Conservation (phyloP, 2,113 vertebrate genomes). For the Cricetomys ansorgei region DNA sequence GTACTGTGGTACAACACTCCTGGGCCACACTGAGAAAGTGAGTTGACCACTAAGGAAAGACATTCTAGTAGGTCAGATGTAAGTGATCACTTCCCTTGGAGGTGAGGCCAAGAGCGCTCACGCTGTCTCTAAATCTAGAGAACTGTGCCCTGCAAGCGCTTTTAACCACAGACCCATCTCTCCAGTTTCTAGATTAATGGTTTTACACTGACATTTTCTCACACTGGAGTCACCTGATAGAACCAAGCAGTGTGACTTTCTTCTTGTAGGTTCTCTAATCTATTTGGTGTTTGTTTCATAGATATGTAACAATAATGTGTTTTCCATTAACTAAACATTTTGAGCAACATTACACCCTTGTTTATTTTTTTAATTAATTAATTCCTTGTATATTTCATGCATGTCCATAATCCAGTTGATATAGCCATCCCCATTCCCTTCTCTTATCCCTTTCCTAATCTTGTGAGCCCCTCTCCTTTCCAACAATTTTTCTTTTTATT, state of each 20-base stretch:
- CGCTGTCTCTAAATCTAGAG: not conserved
- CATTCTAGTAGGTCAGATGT: not conserved
- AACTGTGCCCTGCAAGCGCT: not conserved
- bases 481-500: not conserved
- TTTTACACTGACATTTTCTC: not conserved
- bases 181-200: accelerated
- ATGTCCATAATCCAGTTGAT: too few relatives aligned
- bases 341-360: not conserved
- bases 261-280: not conserved
- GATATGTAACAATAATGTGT: not conserved
- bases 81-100: not conserved
- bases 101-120: not conserved
- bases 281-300: not conserved
- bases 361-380: not conserved
- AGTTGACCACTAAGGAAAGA: not conserved
- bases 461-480: not conserved
- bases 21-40: not conserved
- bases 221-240: too few relatives aligned
- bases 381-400: not conserved
- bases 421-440: too few relatives aligned
- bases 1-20: not conserved
- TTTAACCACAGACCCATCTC: accelerated
- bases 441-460: not conserved
- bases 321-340: not conserved
- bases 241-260: accelerated